Percentiles rank a stretch among this genome's conserved stretches.
phyloP scores from a whole-genome alignment of 2,888 invertebrate genomes.

The Xestobium rufovillosum region DNA sequence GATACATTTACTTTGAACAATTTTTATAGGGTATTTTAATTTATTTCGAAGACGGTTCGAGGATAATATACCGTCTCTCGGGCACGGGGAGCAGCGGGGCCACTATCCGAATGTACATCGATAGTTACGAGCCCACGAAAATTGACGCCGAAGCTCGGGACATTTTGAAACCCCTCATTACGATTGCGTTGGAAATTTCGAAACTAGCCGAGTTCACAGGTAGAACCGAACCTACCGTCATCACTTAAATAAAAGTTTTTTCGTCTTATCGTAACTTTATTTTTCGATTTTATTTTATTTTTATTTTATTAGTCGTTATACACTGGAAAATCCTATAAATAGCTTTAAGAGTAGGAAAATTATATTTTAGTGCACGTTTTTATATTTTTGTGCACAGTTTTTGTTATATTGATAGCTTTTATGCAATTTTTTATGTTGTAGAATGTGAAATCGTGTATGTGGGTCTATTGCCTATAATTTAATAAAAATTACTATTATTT shows the following conservation, averaged over 20 bases:
- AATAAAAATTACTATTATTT: no score
- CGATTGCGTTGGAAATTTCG: slow-evolving; percentile 79
- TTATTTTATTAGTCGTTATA: no score
- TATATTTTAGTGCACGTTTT: no score
- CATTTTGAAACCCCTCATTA: slow-evolving; percentile 80
- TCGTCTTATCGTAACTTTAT: no score
- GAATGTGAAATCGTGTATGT: no score
- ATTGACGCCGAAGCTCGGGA: slow-evolving; percentile 55
- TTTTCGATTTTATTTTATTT: no score
- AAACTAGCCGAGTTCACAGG: slow-evolving; percentile 80
- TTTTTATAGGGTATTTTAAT: slow-evolving; percentile 77
- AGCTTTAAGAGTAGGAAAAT: no score
- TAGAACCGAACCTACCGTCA: slow-evolving; percentile 87
- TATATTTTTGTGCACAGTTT: no score
- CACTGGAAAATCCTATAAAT: no score
- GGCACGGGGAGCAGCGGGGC: slow-evolving; percentile 98
- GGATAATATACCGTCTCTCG: slow-evolving; percentile 88
- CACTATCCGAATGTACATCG: slow-evolving; percentile 92
- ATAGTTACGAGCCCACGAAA: slow-evolving; percentile 79
- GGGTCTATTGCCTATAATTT: no score
- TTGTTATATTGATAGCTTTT: no score
- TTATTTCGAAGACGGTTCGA: slow-evolving; percentile 89
- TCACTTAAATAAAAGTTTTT: slow-evolving; percentile 72
- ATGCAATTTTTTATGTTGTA: no score
- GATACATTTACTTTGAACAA: slow-evolving; percentile 18